A percentile compares a stretch with the other conserved stretches of the same genome.
Evolutionary conservation across 2,113 vertebrate species (phyloP).

Genomic region (Otis tarda): DNA sequence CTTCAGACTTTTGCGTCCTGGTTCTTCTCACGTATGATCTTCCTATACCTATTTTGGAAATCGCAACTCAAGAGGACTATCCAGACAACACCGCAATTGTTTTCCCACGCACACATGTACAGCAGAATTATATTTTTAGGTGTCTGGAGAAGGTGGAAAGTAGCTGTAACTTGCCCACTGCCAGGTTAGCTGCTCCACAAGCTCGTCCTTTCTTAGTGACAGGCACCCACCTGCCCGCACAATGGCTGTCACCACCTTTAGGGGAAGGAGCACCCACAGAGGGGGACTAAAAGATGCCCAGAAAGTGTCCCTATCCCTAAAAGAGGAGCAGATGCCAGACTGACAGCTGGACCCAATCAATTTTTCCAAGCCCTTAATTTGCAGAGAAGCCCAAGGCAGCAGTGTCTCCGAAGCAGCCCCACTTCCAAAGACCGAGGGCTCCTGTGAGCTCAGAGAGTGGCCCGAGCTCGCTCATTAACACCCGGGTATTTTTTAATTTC

Average conservation of each 20-base stretch:
- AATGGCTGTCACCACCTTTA: not conserved
- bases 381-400: fast-evolving
- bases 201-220: fast-evolving
- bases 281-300: fast-evolving
- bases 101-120: fast-evolving
- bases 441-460: fast-evolving
- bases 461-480: not conserved
- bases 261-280: not conserved
- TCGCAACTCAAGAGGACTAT: not conserved
- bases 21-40: fast-evolving
- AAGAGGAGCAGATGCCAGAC: not conserved
- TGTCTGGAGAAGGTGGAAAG: not conserved
- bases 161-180: fast-evolving
- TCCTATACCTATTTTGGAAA: fast-evolving
- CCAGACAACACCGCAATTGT: fast-evolving
- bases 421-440: not conserved
- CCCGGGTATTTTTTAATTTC: fast-evolving
- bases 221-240: not conserved
- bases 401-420: not conserved
- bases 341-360: not conserved
- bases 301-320: fast-evolving
- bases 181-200: not conserved
- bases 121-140: not conserved
- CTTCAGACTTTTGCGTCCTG: not conserved
- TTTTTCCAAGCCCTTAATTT: not conserved